Conservation (phyloP, 2,113 vertebrate species). For the Gallinago paraguaiae region DNA sequence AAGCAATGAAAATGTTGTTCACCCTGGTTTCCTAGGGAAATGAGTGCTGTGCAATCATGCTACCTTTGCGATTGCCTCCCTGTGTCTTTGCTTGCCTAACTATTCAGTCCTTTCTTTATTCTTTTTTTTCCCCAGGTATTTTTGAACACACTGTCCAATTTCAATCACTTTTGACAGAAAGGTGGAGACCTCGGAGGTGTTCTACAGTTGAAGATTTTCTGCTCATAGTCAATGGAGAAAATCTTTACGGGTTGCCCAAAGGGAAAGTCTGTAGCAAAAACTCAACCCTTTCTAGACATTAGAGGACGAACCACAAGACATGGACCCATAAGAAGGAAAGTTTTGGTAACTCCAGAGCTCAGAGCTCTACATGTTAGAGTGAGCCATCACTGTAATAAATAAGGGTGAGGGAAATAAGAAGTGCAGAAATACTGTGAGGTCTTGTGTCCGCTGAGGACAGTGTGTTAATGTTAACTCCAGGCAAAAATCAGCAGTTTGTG, state of each 20-base stretch:
- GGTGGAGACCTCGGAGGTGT: background rate
- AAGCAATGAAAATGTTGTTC: slow-evolving; percentile 8
- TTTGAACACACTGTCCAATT: background rate
- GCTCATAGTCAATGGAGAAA: background rate
- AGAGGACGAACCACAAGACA: background rate
- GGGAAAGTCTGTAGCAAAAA: background rate
- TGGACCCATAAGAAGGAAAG: background rate
- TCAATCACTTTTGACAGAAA: background rate
- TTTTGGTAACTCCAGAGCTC: background rate
- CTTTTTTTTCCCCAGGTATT: background rate
- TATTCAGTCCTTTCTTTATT: background rate
- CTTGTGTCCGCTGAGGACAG: background rate
- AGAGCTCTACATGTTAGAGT: background rate
- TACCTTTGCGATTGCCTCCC: background rate
- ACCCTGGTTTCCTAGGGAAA: slow-evolving; percentile 24
- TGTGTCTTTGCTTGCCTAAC: background rate
- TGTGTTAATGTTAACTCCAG: background rate
- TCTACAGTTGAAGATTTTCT: background rate
- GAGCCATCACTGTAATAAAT: background rate
- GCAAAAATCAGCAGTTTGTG: background rate
- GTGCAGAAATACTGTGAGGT: background rate
- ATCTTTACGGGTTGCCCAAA: background rate
- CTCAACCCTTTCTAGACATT: fast-evolving
- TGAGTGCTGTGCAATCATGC: background rate
- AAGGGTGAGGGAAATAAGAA: background rate